phyloP scores from a whole-genome alignment of 1,140 invertebrate genomes.

The Tachypleus tridentatus region DNA sequence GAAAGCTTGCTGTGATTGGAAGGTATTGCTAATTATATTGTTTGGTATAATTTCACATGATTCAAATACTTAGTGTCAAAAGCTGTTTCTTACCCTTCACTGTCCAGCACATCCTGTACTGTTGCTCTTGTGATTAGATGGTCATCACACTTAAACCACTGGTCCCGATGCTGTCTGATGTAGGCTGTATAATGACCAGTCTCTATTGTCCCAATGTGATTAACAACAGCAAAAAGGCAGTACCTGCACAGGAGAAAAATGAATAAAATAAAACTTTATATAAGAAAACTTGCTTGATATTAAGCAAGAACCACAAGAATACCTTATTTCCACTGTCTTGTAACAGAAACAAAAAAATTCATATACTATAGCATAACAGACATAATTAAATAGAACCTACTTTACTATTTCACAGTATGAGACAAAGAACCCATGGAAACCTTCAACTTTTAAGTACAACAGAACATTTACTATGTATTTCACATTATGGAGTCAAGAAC shows the following conservation, averaged over 20 bases:
- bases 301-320: no score
- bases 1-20: neutral
- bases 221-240: constrained; percentile 91
- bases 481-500: no score
- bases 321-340: no score
- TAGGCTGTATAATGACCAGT: constrained; percentile 92
- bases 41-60: constrained; percentile 6
- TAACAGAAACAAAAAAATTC: no score
- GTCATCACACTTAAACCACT: constrained; percentile 97
- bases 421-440: no score
- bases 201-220: constrained; percentile 79
- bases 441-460: no score
- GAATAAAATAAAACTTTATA: no score
- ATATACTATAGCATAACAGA: no score
- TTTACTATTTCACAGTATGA: no score
- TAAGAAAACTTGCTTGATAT: no score
- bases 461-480: no score
- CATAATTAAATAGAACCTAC: no score
- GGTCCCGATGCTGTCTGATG: constrained; percentile 76
- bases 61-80: neutral
- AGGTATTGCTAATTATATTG: neutral
- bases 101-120: constrained; percentile 77
- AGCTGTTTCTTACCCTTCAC: constrained; percentile 60
- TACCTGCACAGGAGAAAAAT: constrained; percentile 45
- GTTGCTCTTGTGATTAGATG: constrained; percentile 78